Evolutionary conservation across 2,888 invertebrate species (phyloP).

Genomic region (Zelleria hepariella): DNA sequence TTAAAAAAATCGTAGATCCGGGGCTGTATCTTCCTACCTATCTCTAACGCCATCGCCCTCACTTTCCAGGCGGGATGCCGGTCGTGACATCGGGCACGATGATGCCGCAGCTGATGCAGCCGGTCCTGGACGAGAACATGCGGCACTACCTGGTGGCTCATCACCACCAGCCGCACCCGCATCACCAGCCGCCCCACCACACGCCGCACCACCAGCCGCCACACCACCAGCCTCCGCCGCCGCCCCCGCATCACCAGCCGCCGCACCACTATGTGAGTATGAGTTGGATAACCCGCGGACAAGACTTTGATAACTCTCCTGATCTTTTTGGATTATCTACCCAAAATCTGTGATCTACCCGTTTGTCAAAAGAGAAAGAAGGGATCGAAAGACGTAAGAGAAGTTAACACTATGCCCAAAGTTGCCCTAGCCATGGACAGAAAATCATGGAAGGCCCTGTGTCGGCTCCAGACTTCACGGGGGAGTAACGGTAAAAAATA

Average conservation of each 20-base stretch:
- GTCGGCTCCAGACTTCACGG: no score
- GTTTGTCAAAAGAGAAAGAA: no score
- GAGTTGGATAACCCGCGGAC: no score
- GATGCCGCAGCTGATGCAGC: constrained; percentile 87
- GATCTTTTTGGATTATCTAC: no score
- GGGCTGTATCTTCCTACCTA: neutral
- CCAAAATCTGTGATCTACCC: no score
- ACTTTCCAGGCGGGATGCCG: constrained; percentile 76
- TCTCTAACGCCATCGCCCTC: neutral
- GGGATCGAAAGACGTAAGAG: no score
- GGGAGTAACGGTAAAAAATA: no score
- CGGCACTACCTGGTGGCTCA: constrained; percentile 83
- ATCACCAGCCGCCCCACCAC: constrained; percentile 81
- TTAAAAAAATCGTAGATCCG: no score
- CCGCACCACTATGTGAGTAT: constrained; percentile 78
- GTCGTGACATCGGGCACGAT: constrained; percentile 86
- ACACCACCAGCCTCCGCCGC: constrained; percentile 39
- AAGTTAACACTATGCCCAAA: no score
- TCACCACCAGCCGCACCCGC: constrained; percentile 66
- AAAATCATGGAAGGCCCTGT: no score
- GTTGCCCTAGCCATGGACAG: no score
- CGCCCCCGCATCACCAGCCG: constrained; percentile 70
- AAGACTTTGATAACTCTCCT: no score
- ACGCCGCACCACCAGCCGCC: constrained; percentile 76
- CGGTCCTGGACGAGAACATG: constrained; percentile 92